Evolutionary conservation across 1,140 invertebrate genomes (phyloP), one percentile per base, ranked within the genome.

Genomic region (Drosophila malerkotliana): DNA sequence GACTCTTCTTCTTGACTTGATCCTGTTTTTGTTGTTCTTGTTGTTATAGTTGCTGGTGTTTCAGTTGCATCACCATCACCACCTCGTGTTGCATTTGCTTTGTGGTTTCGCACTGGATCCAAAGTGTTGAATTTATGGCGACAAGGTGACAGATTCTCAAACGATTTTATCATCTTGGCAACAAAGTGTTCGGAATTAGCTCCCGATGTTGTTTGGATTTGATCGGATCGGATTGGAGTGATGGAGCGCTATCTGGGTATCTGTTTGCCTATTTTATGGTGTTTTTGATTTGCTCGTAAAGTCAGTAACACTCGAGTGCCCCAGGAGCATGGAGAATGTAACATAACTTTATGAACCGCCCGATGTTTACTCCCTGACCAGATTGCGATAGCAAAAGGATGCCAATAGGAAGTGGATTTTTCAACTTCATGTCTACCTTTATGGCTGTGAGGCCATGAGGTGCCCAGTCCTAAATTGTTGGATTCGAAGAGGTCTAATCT

Each of bases 141-240:
- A 76, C 83, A 87, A 88, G 83, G 72, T 88, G 83, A 87, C 83
- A 87, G 83, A 88, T 87, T 82, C 83, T 87, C 83, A 77, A 88
- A 49, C 63, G 64, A 88, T 88, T 87, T 87, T 87, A 87, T 87
- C 74, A 82, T 81, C 82, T 87, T n/a, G 72, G 72, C 81, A 84
- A 84, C 81, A 84, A 74, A 74, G 81, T 85, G 51, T 60, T 52
- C 47, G 57, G 30, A 47, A 54, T 72, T 77, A 56, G 37, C 15
- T 37, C 62, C 12, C 34, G 45, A 55, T 61, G 60, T 77, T 79
- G 72, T 84, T 83, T 83, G 66, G 53, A 76, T 76, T 37, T 10
- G 34, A 12, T 12, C 6, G 26, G 26, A 7, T 28, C 26, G 26
- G 26, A 28, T 83, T 9, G 41, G 24, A 64, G 72, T 49, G 56